Evolutionary conservation across 2,888 invertebrate species (phyloP), one percentile per base, ranked within the genome.

Genomic region (Aleiodes leptofemur): DNA sequence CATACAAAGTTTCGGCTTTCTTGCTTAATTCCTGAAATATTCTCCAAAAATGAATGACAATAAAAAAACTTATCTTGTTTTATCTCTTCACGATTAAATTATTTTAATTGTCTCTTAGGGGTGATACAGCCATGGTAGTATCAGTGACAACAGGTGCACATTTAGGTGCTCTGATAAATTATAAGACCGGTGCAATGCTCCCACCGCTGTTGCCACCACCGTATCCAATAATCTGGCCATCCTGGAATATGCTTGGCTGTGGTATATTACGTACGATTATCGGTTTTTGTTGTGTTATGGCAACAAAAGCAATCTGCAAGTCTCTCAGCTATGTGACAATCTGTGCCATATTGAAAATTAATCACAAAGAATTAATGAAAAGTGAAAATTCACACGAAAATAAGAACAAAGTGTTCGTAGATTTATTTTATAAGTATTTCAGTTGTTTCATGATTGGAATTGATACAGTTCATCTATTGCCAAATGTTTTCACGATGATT

Each of bases 121-220:
- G 97, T 31, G 97, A 98, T 90, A 97, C 97, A 0, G 94, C 96
- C 1, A 95, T 96, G 92, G 95, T 97, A 81, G 92, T 97, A 80
- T 96, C 95, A 72, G 95, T 96, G 5, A 94, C 94, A 80, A 93
- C 94, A 1, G 97, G 97, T 69, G 92, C 96, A 77, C 92, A 94
- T 66, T 89, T 93, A 3, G 97, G 96, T 23, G 93, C 96, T 5
- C 97, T 97, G 97, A 90, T 95, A 55, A 96, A 96, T 90, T 96
- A 94, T 88, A 95, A 94, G 87, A 91, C 94, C 13, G 96, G 96
- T n/a, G 92, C 93, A 85, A 91, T 94, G 91, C 89, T 87, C n/a
- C 90, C 91, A 53, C 89, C 90, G 0, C 92, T 92, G 79, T 86
- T 91, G n/a, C 90, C 92, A 43, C 96, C 95, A 6, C 95, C 95